Evolutionary conservation across 1,140 invertebrate genomes (phyloP), one percentile per base, ranked within the genome.

Genomic region (Drosophila lacertosa): DNA sequence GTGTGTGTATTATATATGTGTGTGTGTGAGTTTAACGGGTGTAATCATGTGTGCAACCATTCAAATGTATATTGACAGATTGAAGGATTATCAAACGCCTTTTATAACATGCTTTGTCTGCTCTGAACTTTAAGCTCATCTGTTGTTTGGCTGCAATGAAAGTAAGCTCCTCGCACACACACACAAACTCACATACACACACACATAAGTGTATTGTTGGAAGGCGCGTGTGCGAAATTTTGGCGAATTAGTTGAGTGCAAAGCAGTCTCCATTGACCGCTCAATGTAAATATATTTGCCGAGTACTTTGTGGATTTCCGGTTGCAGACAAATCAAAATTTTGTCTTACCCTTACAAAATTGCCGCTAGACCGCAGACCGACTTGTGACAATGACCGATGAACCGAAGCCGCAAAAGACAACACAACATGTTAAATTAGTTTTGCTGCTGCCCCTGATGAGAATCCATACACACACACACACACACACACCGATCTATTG

Each of bases 311-410:
- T 69, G 82, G 77, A 88, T 88, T 86, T 86, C 77, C 82, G 83
- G 74, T 78, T 86, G 82, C 74, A 88, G 77, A 82, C 82, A 82
- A 86, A 88, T 86, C 82, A 86, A 88, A 86, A 86, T 88, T 88
- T 88, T 74, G 74, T 77, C 81, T 67, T 69, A 86, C 76, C 80
- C 67, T 74, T 73, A 76, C 80, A 84, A 84, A 86, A 81, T 65
- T 54, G 54, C 54, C 75, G 80, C 66, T 73, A 66, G 64, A 39
- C 42, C 47, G 40, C 35, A 48, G 18, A 47, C 35, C 42, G 32
- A 16, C 32, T 50, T 71, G 42, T 77, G 65, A 71, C 73, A 86
- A 84, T 84, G 69, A 75, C 71, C 66, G 66, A 80, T 80, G 60
- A 74, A 81, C 73, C 67, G 77, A 84, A 84, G 77, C 81, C 82